Conservation (phyloP, 1,140 invertebrate species). For the Mizuhopecten yessoensis region DNA sequence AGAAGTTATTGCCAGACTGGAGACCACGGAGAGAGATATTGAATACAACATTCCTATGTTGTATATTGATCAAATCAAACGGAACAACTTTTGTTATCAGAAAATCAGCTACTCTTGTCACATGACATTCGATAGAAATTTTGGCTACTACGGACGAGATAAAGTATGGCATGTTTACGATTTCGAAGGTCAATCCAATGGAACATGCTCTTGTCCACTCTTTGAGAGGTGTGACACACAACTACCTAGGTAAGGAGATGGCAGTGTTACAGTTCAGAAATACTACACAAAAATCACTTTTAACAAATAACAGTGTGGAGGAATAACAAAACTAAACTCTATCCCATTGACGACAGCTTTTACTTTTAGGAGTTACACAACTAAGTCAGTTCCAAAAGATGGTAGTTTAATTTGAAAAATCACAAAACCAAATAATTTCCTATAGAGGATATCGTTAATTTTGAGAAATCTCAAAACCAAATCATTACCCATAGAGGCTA, state of each 20-base stretch:
- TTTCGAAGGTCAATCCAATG: not conserved
- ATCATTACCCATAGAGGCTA: too few species aligned
- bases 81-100: not conserved
- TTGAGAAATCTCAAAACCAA: too few species aligned
- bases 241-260: slow-evolving; percentile 39
- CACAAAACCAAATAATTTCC: too few species aligned
- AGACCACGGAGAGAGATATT: not conserved
- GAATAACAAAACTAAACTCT: too few species aligned
- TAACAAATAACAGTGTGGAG: too few species aligned
- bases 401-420: too few species aligned
- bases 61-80: not conserved
- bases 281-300: too few species aligned
- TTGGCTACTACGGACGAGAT: slow-evolving; percentile 10
- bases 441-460: too few species aligned
- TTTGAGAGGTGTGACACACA: slow-evolving; percentile 47
- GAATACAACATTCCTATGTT: not conserved
- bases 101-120: not conserved
- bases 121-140: not conserved
- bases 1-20: not conserved
- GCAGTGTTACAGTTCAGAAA: not conserved
- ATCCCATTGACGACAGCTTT: too few species aligned
- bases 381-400: too few species aligned
- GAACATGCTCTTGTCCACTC: slow-evolving; percentile 52
- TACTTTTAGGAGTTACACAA: too few species aligned
- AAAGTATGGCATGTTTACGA: not conserved